Base-by-base conservation (phyloP, 2,797 vertebrate species). In the Sebastes vulpes region DNA sequence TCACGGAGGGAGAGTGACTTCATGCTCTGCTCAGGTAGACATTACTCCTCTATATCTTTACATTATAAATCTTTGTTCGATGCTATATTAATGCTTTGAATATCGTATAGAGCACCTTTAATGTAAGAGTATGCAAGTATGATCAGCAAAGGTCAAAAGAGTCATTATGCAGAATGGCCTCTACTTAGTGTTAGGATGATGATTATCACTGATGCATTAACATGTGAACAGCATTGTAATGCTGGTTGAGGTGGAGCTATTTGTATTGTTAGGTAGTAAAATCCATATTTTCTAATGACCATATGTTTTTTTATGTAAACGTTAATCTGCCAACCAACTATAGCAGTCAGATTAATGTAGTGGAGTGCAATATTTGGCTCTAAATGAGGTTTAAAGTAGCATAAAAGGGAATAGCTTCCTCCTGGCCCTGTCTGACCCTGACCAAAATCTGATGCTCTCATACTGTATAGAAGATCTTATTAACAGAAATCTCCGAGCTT, bases 341-440 rank as follows among this genome's bases (percentile, higher is more conserved):
- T 2, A 28, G 23, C 48, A 18, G 32, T 48, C 11, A 46, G 8
- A 56, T 68, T 56, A 5, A 66, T 54, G 9, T 52, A 65, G n/a
- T 20, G 20, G 16, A 31, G 2, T 56, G 3, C 21, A 21, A 31
- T n/a, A 11, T 61, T 26, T 56, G 9, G 28, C 29, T 52, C 16
- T 20, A 53, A n/a, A 28, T 56, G 11, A 26, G n/a, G 12, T 18
- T n/a, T 48, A n/a, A 28, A 35, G n/a, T 32, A 25, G 6, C 21
- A 21, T 26, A 6, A 52, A 26, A 48, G 9, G 5, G 4, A 72
- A 75, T 93, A 94, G 95, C 96, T 96, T 96, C 97, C 97, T 96
- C 92, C 95, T 98, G 98, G 97, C 96, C 96, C 95, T 97, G 97
- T 97, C 96, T 96, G 97, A 97, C 96, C 95, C 93, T 97, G 97